Percentiles rank a stretch among this genome's conserved stretches.
These are phyloP conservation scores for Diloba caeruleocephala DNA, from an alignment of 2,888 invertebrate genomes.

Conservation along the genomic window DNA sequence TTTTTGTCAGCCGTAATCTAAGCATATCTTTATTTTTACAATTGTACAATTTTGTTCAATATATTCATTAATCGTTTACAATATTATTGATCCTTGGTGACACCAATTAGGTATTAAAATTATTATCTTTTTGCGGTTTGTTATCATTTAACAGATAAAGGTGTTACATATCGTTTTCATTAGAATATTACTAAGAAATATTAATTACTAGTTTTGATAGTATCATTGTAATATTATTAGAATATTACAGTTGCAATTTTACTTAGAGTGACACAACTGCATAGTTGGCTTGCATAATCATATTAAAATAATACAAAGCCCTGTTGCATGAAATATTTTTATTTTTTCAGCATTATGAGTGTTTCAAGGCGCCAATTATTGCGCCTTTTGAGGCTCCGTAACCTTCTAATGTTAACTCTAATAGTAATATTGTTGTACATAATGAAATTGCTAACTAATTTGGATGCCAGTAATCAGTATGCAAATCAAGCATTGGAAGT, in stretches of 20 bases:
- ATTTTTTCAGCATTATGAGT: conserved; percentile 46
- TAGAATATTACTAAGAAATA: neutral
- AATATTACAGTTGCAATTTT: no score
- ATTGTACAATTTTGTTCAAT: no score
- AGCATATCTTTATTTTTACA: conserved; percentile 2
- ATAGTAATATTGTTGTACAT: conserved; percentile 69
- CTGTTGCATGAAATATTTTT: neutral
- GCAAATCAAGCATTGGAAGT: conserved; percentile 42
- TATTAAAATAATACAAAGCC: no score
- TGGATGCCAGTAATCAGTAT: conserved; percentile 40
- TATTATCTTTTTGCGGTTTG: conserved; percentile 8
- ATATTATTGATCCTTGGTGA: no score
- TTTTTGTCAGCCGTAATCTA: conserved; percentile 1
- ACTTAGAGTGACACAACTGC: neutral
- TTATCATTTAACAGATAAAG: conserved; percentile 20
- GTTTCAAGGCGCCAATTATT: conserved; percentile 64
- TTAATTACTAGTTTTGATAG: no score
- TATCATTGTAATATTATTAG: no score
- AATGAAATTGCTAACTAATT: conserved; percentile 58
- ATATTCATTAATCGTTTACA: no score
- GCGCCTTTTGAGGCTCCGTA: conserved; percentile 72
- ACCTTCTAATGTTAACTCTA: conserved; percentile 69
- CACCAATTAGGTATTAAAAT: neutral
- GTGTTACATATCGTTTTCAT: neutral
- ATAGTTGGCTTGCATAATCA: no score